Conservation (phyloP, 2,888 invertebrate genomes). For the Sesia bembeciformis region DNA sequence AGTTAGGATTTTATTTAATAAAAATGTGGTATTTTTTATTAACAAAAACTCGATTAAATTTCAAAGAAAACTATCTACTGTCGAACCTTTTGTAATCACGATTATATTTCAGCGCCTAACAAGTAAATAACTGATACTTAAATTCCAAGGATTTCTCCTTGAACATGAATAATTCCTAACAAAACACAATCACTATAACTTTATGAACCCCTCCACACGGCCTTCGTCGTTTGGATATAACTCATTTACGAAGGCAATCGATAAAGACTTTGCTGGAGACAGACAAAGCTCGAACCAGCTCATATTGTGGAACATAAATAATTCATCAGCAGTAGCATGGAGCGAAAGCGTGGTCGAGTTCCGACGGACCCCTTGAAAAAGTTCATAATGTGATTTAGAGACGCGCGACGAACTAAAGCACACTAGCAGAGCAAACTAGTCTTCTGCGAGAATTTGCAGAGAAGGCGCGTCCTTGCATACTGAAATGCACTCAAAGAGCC, state of each 20-base stretch:
- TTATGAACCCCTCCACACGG: constrained; percentile 17
- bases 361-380: constrained; percentile 30
- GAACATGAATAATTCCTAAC: constrained; percentile 22
- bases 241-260: constrained; percentile 39
- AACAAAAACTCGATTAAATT: too few species aligned
- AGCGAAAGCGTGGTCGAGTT: constrained; percentile 6
- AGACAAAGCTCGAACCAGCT: constrained; percentile 25
- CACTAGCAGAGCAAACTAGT: constrained; percentile 13
- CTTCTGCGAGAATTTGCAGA: constrained; percentile 30
- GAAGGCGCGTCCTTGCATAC: constrained; percentile 23
- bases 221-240: constrained; percentile 37
- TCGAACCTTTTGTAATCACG: background rate
- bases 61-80: too few species aligned
- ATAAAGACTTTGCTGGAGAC: constrained; percentile 32
- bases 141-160: constrained; percentile 20
- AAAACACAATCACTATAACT: constrained; percentile 19
- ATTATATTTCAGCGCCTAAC: background rate
- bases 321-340: constrained; percentile 29
- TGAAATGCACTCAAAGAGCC: constrained; percentile 26
- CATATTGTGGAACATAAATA: constrained; percentile 36
- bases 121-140: constrained; percentile 2
- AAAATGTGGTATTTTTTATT: too few species aligned
- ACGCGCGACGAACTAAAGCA: constrained; percentile 23
- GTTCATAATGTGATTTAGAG: constrained; percentile 45
- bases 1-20: too few species aligned